Evolutionary conservation across 35 echinoderm and acorn worm species (phyloP).

Genomic region (Antedon bifida): DNA sequence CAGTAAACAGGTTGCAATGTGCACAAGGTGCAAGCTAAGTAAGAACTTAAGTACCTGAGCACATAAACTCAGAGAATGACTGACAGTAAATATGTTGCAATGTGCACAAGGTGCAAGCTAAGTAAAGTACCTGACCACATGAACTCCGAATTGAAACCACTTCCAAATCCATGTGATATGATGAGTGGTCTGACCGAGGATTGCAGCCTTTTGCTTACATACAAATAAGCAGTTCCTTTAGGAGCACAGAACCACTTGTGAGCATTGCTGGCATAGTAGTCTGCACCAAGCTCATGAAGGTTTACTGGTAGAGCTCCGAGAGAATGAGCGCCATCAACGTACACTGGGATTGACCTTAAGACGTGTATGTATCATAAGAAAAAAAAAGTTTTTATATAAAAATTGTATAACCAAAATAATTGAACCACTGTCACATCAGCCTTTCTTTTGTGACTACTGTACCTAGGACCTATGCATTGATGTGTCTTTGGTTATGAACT

Average conservation of each 20-base stretch:
- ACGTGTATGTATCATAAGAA: not conserved
- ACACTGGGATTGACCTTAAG: slow-evolving; percentile 42
- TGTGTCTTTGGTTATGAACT: too few species aligned
- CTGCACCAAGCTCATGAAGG: slow-evolving; percentile 20
- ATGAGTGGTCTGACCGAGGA: slow-evolving; percentile 11
- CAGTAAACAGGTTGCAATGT: too few species aligned
- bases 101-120: too few species aligned
- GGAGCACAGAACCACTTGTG: slow-evolving; percentile 59
- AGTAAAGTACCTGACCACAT: slow-evolving; percentile 63
- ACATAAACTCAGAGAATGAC: slow-evolving; percentile 82
- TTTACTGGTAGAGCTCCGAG: slow-evolving; percentile 32
- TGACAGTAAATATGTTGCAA: too few species aligned
- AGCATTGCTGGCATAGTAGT: slow-evolving; percentile 52
- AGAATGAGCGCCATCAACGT: slow-evolving; percentile 53
- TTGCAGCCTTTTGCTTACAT: slow-evolving; percentile 23
- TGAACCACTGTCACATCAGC: not conserved
- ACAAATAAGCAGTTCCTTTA: slow-evolving; percentile 53
- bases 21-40: too few species aligned
- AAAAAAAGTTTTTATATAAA: not conserved
- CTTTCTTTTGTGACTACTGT: too few species aligned
- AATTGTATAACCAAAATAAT: not conserved
- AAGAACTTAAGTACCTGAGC: slow-evolving; percentile 60
- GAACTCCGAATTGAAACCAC: slow-evolving; percentile 57
- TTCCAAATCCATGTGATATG: slow-evolving; percentile 58
- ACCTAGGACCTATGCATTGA: too few species aligned